Evolutionary conservation across 2,888 invertebrate species (phyloP).

Genomic region (Caenorhabditis sinica): DNA sequence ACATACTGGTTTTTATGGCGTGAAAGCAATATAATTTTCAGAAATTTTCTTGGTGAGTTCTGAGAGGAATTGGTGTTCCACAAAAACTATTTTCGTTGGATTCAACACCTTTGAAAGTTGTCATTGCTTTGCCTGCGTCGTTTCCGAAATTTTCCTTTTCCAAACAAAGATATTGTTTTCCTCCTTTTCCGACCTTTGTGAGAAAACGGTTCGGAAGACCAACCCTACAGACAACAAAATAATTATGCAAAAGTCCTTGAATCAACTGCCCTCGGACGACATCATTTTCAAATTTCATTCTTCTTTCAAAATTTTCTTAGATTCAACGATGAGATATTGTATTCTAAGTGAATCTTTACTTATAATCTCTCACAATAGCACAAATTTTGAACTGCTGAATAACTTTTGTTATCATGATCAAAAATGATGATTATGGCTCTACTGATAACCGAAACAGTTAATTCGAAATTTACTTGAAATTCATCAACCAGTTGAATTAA

Average conservation of each 20-base stretch:
- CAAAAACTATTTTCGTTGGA: neutral
- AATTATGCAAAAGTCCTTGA: slow-evolving; percentile 61
- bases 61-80: neutral
- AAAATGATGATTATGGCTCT: neutral
- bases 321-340: neutral
- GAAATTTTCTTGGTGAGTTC: neutral
- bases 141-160: slow-evolving; percentile 20
- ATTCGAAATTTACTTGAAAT: neutral
- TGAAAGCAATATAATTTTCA: neutral
- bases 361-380: no score
- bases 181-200: slow-evolving; percentile 18
- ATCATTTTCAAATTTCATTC: neutral
- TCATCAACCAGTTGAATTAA: no score
- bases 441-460: neutral
- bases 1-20: slow-evolving; percentile 16
- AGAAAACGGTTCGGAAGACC: slow-evolving; percentile 46
- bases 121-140: slow-evolving; percentile 1
- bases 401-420: neutral
- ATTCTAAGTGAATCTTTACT: no score
- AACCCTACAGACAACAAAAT: slow-evolving; percentile 23
- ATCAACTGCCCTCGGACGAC: neutral
- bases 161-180: slow-evolving; percentile 52
- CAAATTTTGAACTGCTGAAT: neutral
- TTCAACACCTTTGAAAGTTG: slow-evolving; percentile 8
- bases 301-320: neutral